These are phyloP conservation scores for Agrotis ipsilon DNA, from an alignment of 2,888 invertebrate species.

Conservation along the genomic window DNA sequence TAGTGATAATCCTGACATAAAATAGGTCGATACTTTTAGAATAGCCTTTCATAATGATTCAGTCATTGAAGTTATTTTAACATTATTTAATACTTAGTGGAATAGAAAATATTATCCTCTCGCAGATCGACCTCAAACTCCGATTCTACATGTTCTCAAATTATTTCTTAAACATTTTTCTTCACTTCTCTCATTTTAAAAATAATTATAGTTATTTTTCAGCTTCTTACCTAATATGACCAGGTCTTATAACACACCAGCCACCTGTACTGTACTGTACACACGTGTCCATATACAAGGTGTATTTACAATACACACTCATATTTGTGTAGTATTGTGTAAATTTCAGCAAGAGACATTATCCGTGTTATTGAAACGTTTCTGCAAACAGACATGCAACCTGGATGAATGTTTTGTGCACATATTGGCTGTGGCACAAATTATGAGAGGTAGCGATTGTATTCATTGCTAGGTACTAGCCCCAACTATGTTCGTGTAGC, in stretches of 20 bases:
- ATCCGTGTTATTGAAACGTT: conserved; percentile 49
- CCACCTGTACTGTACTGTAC: not conserved
- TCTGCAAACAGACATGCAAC: conserved; percentile 33
- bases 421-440: not conserved
- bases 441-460: not conserved
- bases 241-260: not conserved
- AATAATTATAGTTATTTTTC: too few relatives aligned
- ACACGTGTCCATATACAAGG: conserved; percentile 2
- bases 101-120: not conserved
- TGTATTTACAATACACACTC: conserved; percentile 22
- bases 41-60: too few relatives aligned
- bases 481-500: too few relatives aligned
- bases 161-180: not conserved
- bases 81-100: not conserved
- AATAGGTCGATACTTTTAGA: too few relatives aligned
- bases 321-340: conserved; percentile 35
- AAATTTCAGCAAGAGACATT: conserved; percentile 41
- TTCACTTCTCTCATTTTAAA: not conserved
- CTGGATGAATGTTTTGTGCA: conserved; percentile 48
- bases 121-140: not conserved
- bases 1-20: too few relatives aligned
- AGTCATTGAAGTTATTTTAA: not conserved
- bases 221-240: not conserved
- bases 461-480: too few relatives aligned
- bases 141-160: not conserved